These are phyloP conservation scores for Campoplex nolae DNA, from an alignment of 2,888 invertebrate species.

Conservation along the genomic window DNA sequence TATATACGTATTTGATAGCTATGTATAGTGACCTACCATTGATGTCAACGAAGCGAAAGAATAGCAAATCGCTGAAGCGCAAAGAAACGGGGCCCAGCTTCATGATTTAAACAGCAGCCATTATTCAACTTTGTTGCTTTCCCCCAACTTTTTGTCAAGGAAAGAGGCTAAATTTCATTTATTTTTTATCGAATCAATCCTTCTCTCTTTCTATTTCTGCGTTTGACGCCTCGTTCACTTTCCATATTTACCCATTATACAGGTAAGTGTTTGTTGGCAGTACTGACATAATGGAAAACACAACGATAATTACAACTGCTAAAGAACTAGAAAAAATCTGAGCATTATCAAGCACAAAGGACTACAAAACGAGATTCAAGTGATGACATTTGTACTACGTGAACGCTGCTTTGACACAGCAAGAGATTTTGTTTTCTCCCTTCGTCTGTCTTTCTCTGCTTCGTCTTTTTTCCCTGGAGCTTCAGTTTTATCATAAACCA, in stretches of 20 bases:
- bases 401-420: constrained; percentile 9
- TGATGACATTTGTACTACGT: neutral
- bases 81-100: constrained; percentile 38
- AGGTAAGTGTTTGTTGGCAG: neutral
- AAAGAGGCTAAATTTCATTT: constrained; percentile 27
- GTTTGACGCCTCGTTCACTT: neutral
- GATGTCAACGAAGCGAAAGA: constrained; percentile 21
- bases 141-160: constrained; percentile 13
- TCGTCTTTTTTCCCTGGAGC: neutral
- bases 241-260: neutral
- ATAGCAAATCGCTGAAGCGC: constrained; percentile 45
- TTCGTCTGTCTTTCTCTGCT: constrained; percentile 1
- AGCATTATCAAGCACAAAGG: neutral
- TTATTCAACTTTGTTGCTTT: constrained; percentile 61
- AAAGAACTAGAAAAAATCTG: constrained; percentile 7
- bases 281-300: neutral
- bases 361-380: constrained; percentile 11
- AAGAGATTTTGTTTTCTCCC: neutral
- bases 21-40: neutral
- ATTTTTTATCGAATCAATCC: neutral
- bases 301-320: neutral
- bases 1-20: constrained; percentile 14
- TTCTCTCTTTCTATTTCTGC: neutral
- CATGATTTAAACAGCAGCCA: constrained; percentile 70
- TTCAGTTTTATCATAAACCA: neutral